Evolutionary conservation across 2,888 invertebrate genomes (phyloP).

Genomic region (Melieria omissa): DNA sequence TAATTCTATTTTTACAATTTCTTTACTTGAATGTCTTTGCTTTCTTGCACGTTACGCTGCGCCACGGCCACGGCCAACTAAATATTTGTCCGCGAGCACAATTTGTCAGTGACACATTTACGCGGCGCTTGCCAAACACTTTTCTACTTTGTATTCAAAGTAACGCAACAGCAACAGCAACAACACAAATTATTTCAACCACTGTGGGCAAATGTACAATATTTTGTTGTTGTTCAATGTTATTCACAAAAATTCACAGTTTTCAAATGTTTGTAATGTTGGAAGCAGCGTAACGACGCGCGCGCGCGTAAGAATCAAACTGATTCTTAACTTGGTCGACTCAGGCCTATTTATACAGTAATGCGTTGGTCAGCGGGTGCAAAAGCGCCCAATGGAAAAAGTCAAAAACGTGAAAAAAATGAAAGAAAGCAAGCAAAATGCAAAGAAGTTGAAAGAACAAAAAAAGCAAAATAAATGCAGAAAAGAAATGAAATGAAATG

Average conservation of each 20-base stretch:
- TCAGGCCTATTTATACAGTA: constrained; percentile 55
- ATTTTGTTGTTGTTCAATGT: too few relatives aligned
- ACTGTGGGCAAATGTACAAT: too few relatives aligned
- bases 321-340: constrained; percentile 51
- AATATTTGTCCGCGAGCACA: background rate
- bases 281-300: constrained; percentile 28
- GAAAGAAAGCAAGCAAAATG: constrained; percentile 32
- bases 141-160: constrained; percentile 15
- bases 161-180: background rate
- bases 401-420: constrained; percentile 36
- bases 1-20: too few relatives aligned
- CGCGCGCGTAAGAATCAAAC: constrained; percentile 55
- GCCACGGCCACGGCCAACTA: constrained; percentile 17
- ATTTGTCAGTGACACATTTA: constrained; percentile 34
- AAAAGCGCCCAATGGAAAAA: constrained; percentile 36
- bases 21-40: too few relatives aligned
- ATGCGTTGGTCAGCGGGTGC: constrained; percentile 2
- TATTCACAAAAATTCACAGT: background rate
- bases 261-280: constrained; percentile 25
- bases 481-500: constrained; percentile 41
- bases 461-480: constrained; percentile 36
- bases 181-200: too few relatives aligned
- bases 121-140: background rate
- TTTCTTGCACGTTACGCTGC: too few relatives aligned
- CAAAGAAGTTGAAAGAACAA: constrained; percentile 43